Evolutionary conservation across 2,888 invertebrate species (phyloP), one percentile per base, ranked within the genome.

Genomic region (Tenthredo scrophulariae): DNA sequence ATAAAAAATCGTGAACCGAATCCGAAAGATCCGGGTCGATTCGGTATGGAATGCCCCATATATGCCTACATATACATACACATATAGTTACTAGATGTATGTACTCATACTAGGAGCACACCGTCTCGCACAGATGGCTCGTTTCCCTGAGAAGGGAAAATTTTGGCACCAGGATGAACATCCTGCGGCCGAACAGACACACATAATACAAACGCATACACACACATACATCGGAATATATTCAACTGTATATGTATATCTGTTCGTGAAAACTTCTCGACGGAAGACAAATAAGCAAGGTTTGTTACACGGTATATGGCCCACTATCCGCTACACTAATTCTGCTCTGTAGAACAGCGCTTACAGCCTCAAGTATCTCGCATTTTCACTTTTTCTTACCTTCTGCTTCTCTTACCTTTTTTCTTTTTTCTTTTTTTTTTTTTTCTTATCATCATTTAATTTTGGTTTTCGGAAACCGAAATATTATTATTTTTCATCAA

Each of bases 281-380:
- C 43, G n/a, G 29, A 74, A 74, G 74, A 74, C 74, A 74, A 74
- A 74, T 74, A 74, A 74, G 74, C 74, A 43, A 43, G 74, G 40
- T 22, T 74, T 43, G 22, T 26, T 74, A 74, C 74, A 10, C 74
- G 74, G 40, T 43, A 43, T 74, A 74, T 74, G 40, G 74, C 74
- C 37, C 26, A 43, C 43, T 40, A 74, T 74, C n/a, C 22, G 13
- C 33, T 37, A 26, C n/a, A 37, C 37, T 70, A 70, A 70, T 70
- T 50, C 75, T 50, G 22, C 75, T 43, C 26, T 50, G 75, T 75
- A 15, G 70, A 33, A n/a, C 40, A n/a, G 5, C 33, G 18, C 70
- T 72, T 10, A 72, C 70, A 13, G 13, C 37, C 10, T 37, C n/a
- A 40, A 72, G 37, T 40, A n/a, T 40, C 70, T n/a, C 37, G n/a